Evolutionary conservation across 1,140 invertebrate genomes (phyloP).

Genomic region (Mizuhopecten yessoensis): DNA sequence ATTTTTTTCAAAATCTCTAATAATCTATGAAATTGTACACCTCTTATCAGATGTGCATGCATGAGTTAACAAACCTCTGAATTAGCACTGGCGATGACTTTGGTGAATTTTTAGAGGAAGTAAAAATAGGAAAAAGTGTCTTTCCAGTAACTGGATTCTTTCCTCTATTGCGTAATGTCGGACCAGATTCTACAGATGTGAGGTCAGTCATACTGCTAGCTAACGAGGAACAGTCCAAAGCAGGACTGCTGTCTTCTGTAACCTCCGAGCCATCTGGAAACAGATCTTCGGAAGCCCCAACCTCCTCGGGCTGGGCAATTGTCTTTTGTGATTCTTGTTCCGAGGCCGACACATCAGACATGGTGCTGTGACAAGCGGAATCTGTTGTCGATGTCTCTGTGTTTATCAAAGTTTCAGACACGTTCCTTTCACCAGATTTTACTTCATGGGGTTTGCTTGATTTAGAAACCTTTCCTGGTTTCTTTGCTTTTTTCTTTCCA

Average conservation of each 20-base stretch:
- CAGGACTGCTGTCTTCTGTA: not conserved
- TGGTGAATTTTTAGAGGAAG: conserved; percentile 31
- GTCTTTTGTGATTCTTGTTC: not conserved
- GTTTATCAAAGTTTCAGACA: not conserved
- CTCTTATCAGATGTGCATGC: too few relatives aligned
- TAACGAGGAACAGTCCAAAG: not conserved
- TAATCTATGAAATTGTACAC: too few relatives aligned
- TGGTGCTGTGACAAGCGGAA: conserved; percentile 31
- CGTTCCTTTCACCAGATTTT: not conserved
- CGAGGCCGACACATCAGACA: not conserved
- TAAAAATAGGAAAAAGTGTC: conserved; percentile 15
- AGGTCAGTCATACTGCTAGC: not conserved
- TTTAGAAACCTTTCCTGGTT: conserved; percentile 46
- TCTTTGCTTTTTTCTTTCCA: conserved; percentile 46
- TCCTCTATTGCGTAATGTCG: not conserved
- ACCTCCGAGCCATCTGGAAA: not conserved
- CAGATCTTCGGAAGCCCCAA: not conserved
- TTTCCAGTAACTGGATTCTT: not conserved
- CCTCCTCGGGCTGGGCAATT: not conserved
- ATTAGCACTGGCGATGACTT: not conserved
- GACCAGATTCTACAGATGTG: conserved; percentile 19
- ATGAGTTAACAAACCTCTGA: not conserved
- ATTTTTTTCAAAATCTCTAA: too few relatives aligned
- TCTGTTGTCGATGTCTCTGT: not conserved
- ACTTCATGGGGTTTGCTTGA: not conserved